phyloP scores from a whole-genome alignment of 2,888 invertebrate species.

The Coleophora deauratella region DNA sequence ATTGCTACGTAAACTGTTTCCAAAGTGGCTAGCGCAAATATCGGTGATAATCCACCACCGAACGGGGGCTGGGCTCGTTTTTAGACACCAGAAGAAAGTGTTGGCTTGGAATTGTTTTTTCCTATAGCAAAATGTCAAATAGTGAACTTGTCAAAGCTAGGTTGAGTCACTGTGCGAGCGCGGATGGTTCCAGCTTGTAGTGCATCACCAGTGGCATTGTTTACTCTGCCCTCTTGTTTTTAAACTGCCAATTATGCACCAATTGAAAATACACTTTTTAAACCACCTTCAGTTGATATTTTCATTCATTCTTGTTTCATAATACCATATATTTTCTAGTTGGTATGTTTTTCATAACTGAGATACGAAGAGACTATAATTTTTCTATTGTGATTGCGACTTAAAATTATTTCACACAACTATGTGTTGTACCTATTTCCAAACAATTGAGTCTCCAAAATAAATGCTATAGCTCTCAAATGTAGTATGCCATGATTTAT shows the following conservation, averaged over 20 bases:
- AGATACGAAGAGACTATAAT: too few relatives aligned
- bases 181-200: slow-evolving; percentile 38
- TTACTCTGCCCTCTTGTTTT: slow-evolving; percentile 24
- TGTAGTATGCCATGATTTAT: too few relatives aligned
- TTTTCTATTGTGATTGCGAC: too few relatives aligned
- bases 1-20: slow-evolving; percentile 51
- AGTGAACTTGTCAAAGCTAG: slow-evolving; percentile 68
- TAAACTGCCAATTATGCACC: slow-evolving; percentile 1
- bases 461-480: too few relatives aligned
- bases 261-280: slow-evolving; percentile 1
- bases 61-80: slow-evolving; percentile 31
- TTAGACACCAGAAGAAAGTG: slow-evolving; percentile 36
- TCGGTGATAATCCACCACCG: slow-evolving; percentile 32
- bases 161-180: slow-evolving; percentile 69
- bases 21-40: slow-evolving; percentile 33
- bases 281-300: slow-evolving; percentile 1
- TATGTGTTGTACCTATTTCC: too few relatives aligned
- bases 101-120: slow-evolving; percentile 56
- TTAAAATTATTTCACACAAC: too few relatives aligned
- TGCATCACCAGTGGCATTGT: slow-evolving; percentile 33
- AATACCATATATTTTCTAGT: too few relatives aligned
- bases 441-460: too few relatives aligned
- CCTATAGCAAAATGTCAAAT: slow-evolving; percentile 64
- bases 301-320: slow-evolving; percentile 5
- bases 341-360: too few relatives aligned